phyloP scores from a whole-genome alignment of 2,113 vertebrate genomes.

The Caretta caretta region DNA sequence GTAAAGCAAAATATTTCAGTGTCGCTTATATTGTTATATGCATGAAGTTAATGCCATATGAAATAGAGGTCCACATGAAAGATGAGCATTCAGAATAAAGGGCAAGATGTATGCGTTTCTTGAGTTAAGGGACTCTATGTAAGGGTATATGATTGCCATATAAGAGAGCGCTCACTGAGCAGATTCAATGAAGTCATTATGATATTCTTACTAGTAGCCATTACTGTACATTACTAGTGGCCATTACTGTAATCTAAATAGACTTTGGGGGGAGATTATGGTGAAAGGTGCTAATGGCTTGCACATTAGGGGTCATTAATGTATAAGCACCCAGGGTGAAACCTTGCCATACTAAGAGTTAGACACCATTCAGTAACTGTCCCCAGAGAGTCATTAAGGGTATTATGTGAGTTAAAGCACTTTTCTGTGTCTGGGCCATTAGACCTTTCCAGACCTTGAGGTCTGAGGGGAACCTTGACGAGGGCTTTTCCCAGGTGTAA shows the following conservation, averaged over 20 bases:
- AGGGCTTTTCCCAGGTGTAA: slow-evolving; percentile 64
- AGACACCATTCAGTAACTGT: slow-evolving; percentile 59
- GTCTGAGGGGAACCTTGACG: slow-evolving; percentile 54
- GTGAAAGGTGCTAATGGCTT: slow-evolving; percentile 75
- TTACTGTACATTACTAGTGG: slow-evolving; percentile 67
- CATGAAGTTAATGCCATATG: background rate
- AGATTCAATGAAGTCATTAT: slow-evolving; percentile 64
- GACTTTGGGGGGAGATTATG: slow-evolving; percentile 74
- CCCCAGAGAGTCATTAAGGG: slow-evolving; percentile 63
- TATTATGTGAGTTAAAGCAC: slow-evolving; percentile 73
- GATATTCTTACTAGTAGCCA: slow-evolving; percentile 67
- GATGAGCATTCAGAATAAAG: background rate
- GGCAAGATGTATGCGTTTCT: background rate
- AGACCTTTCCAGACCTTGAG: slow-evolving; percentile 64
- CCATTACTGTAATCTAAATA: slow-evolving; percentile 75
- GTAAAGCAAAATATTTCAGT: background rate
- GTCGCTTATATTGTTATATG: background rate
- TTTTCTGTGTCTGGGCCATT: slow-evolving; percentile 69
- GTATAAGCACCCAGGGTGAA: slow-evolving; percentile 65
- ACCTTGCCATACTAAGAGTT: slow-evolving; percentile 69
- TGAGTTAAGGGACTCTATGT: background rate
- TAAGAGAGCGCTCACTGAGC: slow-evolving; percentile 17
- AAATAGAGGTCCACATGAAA: background rate
- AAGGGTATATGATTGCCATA: background rate
- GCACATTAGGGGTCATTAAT: slow-evolving; percentile 70